Evolutionary conservation across 1,140 invertebrate genomes (phyloP).

Genomic region (Papilio glaucus): DNA sequence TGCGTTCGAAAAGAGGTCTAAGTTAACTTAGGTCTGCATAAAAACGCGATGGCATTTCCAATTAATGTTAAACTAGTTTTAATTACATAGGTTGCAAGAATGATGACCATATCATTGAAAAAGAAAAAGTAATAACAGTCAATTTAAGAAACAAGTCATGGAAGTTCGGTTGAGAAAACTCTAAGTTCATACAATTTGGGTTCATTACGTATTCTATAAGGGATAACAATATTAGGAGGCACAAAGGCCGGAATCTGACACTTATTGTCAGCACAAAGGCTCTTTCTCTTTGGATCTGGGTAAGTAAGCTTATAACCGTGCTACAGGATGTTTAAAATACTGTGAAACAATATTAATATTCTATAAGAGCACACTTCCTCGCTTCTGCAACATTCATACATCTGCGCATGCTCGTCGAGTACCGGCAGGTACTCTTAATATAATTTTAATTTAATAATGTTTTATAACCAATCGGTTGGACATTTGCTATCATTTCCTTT

Average conservation of each 20-base stretch:
- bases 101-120: background rate
- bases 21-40: too few species aligned
- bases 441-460: too few species aligned
- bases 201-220: slow-evolving; percentile 31
- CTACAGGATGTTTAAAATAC: slow-evolving; percentile 24
- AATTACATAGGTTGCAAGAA: background rate
- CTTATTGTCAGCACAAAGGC: slow-evolving; percentile 34
- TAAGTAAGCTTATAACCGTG: slow-evolving; percentile 14
- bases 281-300: slow-evolving; percentile 25
- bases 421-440: too few species aligned
- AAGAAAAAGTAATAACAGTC: slow-evolving; percentile 18
- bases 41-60: too few species aligned
- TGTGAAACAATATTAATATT: background rate
- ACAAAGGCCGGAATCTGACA: slow-evolving; percentile 31
- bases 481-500: too few species aligned
- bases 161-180: slow-evolving; percentile 29
- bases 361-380: too few species aligned
- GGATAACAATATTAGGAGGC: slow-evolving; percentile 32
- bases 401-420: too few species aligned
- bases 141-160: slow-evolving; percentile 18
- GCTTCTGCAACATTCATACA: too few species aligned
- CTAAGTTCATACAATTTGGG: slow-evolving; percentile 29
- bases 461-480: too few species aligned
- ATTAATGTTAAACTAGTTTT: too few species aligned
- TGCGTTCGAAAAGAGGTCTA: too few species aligned